A percentile compares a stretch with the other conserved stretches of the same genome.
Conservation (phyloP, 1,140 invertebrate genomes). For the Bombus sylvicola region DNA sequence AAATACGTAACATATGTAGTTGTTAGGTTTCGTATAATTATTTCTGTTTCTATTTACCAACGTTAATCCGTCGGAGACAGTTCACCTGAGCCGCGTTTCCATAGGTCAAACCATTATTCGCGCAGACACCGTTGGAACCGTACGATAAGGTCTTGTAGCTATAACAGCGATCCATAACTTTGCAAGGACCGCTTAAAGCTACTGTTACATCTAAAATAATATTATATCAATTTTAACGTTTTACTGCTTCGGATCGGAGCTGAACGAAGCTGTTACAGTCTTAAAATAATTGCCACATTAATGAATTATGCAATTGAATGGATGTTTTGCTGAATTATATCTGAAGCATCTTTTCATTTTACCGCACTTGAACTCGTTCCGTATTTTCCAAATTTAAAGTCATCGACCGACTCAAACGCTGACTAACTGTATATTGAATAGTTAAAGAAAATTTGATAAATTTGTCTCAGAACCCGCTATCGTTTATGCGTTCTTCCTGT, state of each 20-base stretch:
- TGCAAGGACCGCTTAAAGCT: constrained; percentile 44
- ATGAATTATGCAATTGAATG: too few relatives aligned
- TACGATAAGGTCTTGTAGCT: constrained; percentile 23
- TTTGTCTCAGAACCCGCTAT: too few relatives aligned
- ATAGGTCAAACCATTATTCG: constrained; percentile 72
- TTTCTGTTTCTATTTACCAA: constrained; percentile 45
- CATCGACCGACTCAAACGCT: too few relatives aligned
- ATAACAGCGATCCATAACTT: constrained; percentile 28
- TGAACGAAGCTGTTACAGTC: not conserved
- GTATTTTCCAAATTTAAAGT: too few relatives aligned
- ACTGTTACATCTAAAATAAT: constrained; percentile 54
- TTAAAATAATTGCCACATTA: not conserved
- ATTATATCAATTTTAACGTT: not conserved
- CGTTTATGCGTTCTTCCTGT: too few relatives aligned
- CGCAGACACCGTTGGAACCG: constrained; percentile 66
- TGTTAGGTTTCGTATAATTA: not conserved
- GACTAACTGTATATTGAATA: too few relatives aligned
- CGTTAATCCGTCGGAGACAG: constrained; percentile 64
- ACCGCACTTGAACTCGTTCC: too few relatives aligned
- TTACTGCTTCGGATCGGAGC: not conserved
- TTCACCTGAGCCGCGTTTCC: constrained; percentile 64
- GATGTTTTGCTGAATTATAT: too few relatives aligned
- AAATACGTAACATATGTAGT: not conserved
- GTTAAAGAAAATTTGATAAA: too few relatives aligned
- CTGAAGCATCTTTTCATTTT: too few relatives aligned